These are phyloP conservation scores for Maniola hyperantus DNA, from an alignment of 2,888 invertebrate genomes.

Conservation along the genomic window DNA sequence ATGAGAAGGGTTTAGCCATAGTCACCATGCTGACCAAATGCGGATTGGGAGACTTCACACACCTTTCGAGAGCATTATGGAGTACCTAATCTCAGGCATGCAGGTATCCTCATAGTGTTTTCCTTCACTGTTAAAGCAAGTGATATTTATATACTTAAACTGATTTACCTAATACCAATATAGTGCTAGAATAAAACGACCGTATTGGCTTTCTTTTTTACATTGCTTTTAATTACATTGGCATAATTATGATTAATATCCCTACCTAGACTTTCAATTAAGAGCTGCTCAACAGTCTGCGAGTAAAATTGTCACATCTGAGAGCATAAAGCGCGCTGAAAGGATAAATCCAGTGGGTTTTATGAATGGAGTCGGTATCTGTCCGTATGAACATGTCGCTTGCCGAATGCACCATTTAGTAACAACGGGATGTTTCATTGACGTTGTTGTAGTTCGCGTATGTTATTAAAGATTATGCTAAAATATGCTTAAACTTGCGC, in stretches of 20 bases:
- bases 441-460: conserved; percentile 31
- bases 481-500: neutral
- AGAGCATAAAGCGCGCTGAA: conserved; percentile 56
- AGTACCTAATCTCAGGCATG: too few relatives aligned
- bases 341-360: conserved; percentile 57
- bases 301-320: conserved; percentile 56
- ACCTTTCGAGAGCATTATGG: too few relatives aligned
- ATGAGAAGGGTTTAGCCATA: too few relatives aligned
- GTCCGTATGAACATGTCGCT: conserved; percentile 44
- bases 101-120: too few relatives aligned
- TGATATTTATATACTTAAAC: too few relatives aligned
- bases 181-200: too few relatives aligned
- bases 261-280: conserved; percentile 39
- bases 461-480: conserved; percentile 3
- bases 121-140: too few relatives aligned
- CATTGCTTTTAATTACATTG: neutral
- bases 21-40: too few relatives aligned
- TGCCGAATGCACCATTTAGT: conserved; percentile 41
- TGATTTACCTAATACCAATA: too few relatives aligned
- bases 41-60: too few relatives aligned
- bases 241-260: conserved; percentile 21
- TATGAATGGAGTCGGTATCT: conserved; percentile 52
- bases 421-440: conserved; percentile 32
- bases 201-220: too few relatives aligned
- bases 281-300: conserved; percentile 46